Percentiles rank a stretch among this genome's conserved stretches.
Evolutionary conservation across 2,888 invertebrate species (phyloP).

Genomic region (Apeira syringaria): DNA sequence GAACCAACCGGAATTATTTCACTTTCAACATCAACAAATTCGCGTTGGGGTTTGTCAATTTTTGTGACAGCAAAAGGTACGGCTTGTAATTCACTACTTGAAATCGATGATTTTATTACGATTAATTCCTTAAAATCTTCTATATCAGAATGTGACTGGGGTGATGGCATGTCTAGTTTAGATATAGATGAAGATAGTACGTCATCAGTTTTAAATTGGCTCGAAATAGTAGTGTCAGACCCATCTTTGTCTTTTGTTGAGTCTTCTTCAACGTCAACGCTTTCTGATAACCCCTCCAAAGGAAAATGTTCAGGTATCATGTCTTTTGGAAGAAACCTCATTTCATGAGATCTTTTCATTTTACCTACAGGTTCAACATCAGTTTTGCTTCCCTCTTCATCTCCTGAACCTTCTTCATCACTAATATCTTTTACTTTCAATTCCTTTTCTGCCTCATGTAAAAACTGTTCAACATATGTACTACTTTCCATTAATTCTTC

Average conservation of each 20-base stretch:
- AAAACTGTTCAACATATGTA: slow-evolving; percentile 81
- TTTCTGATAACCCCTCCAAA: slow-evolving; percentile 65
- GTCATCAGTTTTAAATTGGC: slow-evolving; percentile 74
- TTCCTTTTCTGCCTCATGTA: slow-evolving; percentile 69
- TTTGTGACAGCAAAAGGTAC: slow-evolving; percentile 68
- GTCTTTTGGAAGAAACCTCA: slow-evolving; percentile 91
- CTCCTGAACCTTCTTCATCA: slow-evolving; percentile 81
- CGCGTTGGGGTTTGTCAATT: slow-evolving; percentile 62
- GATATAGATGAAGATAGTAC: slow-evolving; percentile 72
- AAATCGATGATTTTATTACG: slow-evolving; percentile 40
- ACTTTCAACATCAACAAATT: slow-evolving; percentile 76
- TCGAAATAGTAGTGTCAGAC: slow-evolving; percentile 75
- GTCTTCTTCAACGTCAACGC: slow-evolving; percentile 69
- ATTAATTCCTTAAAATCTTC: slow-evolving; percentile 55
- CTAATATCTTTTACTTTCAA: slow-evolving; percentile 72
- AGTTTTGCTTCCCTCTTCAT: slow-evolving; percentile 79
- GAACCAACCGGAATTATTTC: slow-evolving; percentile 76
- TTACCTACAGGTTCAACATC: slow-evolving; percentile 85
- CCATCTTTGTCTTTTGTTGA: slow-evolving; percentile 67
- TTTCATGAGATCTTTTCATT: slow-evolving; percentile 96
- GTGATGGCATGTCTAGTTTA: slow-evolving; percentile 66
- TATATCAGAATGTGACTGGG: slow-evolving; percentile 56
- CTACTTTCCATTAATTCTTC: slow-evolving; percentile 87
- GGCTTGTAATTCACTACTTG: slow-evolving; percentile 47
- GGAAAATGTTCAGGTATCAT: slow-evolving; percentile 78